These are phyloP conservation scores for Chaetodon trifasciatus DNA, from an alignment of 2,797 vertebrate genomes.

Conservation along the genomic window DNA sequence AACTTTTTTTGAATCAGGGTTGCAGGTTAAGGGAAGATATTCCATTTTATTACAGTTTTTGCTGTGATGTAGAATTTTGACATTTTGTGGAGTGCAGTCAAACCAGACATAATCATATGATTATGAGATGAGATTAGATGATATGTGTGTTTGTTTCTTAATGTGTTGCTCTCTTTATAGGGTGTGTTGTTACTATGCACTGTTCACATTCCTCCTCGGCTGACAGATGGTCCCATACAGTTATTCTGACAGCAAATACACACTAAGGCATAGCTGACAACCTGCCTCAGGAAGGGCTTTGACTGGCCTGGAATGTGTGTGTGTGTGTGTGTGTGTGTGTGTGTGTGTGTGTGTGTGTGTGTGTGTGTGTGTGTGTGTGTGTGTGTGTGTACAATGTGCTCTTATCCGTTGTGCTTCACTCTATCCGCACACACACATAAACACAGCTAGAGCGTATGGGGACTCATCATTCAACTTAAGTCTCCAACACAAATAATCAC, in stretches of 20 bases:
- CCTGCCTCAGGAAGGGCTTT: slow-evolving; percentile 62
- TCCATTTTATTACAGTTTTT: slow-evolving; percentile 15
- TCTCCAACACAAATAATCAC: slow-evolving; percentile 84
- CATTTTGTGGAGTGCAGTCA: neutral
- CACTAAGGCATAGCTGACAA: slow-evolving; percentile 77
- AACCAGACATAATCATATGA: slow-evolving; percentile 26
- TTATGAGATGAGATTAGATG: slow-evolving; percentile 49
- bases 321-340: slow-evolving; percentile 44
- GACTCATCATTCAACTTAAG: slow-evolving; percentile 80
- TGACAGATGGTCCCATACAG: slow-evolving; percentile 78
- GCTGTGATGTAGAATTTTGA: slow-evolving; percentile 15
- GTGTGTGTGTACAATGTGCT: slow-evolving; percentile 37
- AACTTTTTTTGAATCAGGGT: too few species aligned
- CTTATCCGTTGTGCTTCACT: slow-evolving; percentile 48
- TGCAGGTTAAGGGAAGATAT: slow-evolving; percentile 15
- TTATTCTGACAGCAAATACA: slow-evolving; percentile 80
- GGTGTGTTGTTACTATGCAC: slow-evolving; percentile 53
- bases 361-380: neutral
- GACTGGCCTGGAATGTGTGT: slow-evolving; percentile 50
- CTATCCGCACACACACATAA: slow-evolving; percentile 37
- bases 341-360: too few species aligned
- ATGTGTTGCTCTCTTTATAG: slow-evolving; percentile 30
- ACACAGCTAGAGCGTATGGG: slow-evolving; percentile 56
- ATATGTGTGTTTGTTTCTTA: slow-evolving; percentile 43
- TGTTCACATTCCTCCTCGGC: slow-evolving; percentile 52